These are phyloP conservation scores for Silurus glanis DNA, from an alignment of 2,113 vertebrate genomes.

Conservation along the genomic window DNA sequence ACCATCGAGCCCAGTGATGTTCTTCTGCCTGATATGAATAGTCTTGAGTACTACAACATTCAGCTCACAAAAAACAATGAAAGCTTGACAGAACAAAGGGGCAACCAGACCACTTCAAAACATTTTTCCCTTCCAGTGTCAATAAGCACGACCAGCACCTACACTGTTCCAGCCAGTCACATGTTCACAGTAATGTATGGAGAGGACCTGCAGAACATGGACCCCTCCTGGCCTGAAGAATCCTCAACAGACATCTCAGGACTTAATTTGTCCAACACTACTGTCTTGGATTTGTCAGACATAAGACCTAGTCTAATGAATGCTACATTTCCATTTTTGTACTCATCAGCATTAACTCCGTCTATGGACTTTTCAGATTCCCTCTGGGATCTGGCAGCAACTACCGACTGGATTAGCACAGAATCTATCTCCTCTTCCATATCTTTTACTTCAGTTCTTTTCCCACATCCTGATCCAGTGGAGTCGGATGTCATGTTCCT, in stretches of 20 bases:
- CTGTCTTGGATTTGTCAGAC: constrained; percentile 50
- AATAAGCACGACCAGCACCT: constrained; percentile 52
- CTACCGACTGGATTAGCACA: constrained; percentile 58
- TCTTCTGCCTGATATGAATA: constrained; percentile 80
- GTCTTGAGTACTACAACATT: constrained; percentile 76
- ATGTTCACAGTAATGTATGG: constrained; percentile 48
- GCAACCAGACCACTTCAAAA: constrained; percentile 56
- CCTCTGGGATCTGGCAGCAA: constrained; percentile 42
- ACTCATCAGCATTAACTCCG: constrained; percentile 60
- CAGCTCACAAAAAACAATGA: constrained; percentile 68
- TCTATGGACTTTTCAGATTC: constrained; percentile 56
- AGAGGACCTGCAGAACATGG: constrained; percentile 32
- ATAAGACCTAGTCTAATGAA: constrained; percentile 50
- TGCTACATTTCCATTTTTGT: constrained; percentile 56
- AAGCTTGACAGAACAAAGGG: constrained; percentile 60
- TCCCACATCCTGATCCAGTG: constrained; percentile 45
- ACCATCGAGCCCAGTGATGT: constrained; percentile 73
- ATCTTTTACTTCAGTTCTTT: constrained; percentile 50
- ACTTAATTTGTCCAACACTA: constrained; percentile 56
- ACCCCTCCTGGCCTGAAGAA: constrained; percentile 56
- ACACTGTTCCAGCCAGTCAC: constrained; percentile 41
- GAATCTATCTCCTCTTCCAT: constrained; percentile 45
- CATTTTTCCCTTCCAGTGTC: constrained; percentile 39
- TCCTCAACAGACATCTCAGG: constrained; percentile 64
- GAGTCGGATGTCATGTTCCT: constrained; percentile 51